A percentile compares a stretch with the other conserved stretches of the same genome.
These are phyloP conservation scores for Acanthornis magna DNA, from an alignment of 2,797 vertebrate species.

Conservation along the genomic window DNA sequence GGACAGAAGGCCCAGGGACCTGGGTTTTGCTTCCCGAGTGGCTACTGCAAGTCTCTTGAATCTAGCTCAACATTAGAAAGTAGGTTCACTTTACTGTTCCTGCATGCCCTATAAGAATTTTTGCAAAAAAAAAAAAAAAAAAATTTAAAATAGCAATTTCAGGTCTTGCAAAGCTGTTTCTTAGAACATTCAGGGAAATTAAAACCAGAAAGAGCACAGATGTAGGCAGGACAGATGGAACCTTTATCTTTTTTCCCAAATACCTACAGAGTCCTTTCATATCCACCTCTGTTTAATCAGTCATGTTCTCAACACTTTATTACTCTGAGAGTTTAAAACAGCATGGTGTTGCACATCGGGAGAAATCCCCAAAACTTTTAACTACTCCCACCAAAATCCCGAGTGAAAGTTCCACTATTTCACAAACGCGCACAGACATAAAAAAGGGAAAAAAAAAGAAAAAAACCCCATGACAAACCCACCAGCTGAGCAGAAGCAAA, in stretches of 20 bases:
- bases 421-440: too few relatives aligned
- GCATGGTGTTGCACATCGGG: not conserved
- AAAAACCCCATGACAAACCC: not conserved
- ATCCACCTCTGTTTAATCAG: not conserved
- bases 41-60: not conserved
- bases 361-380: not conserved
- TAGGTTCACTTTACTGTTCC: not conserved
- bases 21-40: not conserved
- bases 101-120: not conserved
- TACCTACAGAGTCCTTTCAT: not conserved
- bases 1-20: not conserved
- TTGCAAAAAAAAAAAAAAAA: not conserved
- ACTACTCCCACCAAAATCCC: not conserved
- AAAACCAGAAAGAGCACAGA: not conserved
- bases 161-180: not conserved
- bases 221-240: not conserved
- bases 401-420: not conserved
- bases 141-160: not conserved
- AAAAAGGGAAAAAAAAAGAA: too few relatives aligned
- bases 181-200: not conserved
- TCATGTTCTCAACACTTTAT: not conserved
- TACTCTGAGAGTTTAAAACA: not conserved
- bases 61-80: not conserved
- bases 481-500: not conserved
- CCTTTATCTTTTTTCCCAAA: not conserved